A percentile compares a stretch with the other conserved stretches of the same genome.
These are phyloP conservation scores for Mormyrus lacerda DNA, from an alignment of 2,113 vertebrate genomes.

Conservation along the genomic window DNA sequence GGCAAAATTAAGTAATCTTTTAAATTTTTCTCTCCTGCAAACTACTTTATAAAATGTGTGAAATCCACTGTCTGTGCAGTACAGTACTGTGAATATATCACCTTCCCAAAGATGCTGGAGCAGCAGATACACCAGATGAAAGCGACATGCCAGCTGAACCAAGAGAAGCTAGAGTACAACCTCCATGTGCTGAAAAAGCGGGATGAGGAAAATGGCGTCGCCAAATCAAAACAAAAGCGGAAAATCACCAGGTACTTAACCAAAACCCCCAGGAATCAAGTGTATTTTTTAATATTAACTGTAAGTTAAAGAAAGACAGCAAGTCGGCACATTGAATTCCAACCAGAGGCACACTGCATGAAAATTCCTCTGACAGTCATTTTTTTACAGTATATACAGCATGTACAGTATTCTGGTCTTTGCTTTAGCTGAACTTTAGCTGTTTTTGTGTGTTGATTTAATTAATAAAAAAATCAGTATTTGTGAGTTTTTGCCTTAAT, in stretches of 20 bases:
- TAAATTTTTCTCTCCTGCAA: neutral
- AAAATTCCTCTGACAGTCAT: neutral
- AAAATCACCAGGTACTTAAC: conserved; percentile 60
- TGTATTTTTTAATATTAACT: neutral
- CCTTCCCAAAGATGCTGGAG: conserved; percentile 54
- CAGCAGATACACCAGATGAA: conserved; percentile 61
- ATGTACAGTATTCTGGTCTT: neutral
- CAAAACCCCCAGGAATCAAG: neutral
- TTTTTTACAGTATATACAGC: too few species aligned
- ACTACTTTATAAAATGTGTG: neutral
- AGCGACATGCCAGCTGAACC: conserved; percentile 57
- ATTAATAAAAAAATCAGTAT: neutral
- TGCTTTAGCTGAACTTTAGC: neutral
- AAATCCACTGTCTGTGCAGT: neutral
- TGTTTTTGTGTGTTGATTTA: neutral
- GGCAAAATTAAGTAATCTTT: neutral
- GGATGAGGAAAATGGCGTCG: conserved; percentile 46
- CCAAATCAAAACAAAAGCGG: conserved; percentile 57
- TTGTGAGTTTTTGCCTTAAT: neutral
- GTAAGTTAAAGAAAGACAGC: neutral
- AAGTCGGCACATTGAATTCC: neutral
- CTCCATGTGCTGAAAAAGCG: conserved; percentile 64
- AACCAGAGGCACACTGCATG: neutral
- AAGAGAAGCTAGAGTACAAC: conserved; percentile 73
- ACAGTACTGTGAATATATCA: neutral